Conservation (phyloP, 2,888 invertebrate genomes). For the Ectemnius lituratus region DNA sequence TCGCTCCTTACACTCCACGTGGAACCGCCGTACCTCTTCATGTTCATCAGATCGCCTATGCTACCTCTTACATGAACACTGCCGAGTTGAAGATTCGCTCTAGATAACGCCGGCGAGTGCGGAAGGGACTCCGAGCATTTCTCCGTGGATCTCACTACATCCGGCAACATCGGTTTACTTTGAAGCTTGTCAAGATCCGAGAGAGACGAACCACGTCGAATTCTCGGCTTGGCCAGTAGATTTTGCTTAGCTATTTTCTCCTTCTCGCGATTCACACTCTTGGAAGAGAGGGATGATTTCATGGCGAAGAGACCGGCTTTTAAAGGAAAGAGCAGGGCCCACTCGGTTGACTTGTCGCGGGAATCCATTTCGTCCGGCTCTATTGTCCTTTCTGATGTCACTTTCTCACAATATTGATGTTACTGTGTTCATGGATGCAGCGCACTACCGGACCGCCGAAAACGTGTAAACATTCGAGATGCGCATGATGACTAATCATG, state of each 20-base stretch:
- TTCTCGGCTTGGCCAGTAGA: constrained; percentile 72
- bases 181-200: constrained; percentile 85
- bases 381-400: no score
- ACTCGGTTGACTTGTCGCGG: constrained; percentile 80
- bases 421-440: no score
- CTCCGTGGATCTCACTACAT: constrained; percentile 79
- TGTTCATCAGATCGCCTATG: constrained; percentile 89
- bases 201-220: constrained; percentile 85
- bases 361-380: constrained; percentile 65
- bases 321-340: constrained; percentile 81
- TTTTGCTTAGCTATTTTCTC: constrained; percentile 58
- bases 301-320: constrained; percentile 81
- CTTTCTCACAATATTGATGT: no score
- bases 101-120: constrained; percentile 79
- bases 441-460: no score
- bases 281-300: constrained; percentile 78
- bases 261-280: constrained; percentile 66
- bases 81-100: constrained; percentile 75
- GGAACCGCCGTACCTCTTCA: constrained; percentile 85
- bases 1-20: constrained; percentile 86
- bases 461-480: no score
- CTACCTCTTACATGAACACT: constrained; percentile 79
- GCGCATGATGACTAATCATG: no score
- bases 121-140: constrained; percentile 79
- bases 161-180: constrained; percentile 72